phyloP scores from a whole-genome alignment of 2,113 vertebrate species.

The Platysternon megacephalum region DNA sequence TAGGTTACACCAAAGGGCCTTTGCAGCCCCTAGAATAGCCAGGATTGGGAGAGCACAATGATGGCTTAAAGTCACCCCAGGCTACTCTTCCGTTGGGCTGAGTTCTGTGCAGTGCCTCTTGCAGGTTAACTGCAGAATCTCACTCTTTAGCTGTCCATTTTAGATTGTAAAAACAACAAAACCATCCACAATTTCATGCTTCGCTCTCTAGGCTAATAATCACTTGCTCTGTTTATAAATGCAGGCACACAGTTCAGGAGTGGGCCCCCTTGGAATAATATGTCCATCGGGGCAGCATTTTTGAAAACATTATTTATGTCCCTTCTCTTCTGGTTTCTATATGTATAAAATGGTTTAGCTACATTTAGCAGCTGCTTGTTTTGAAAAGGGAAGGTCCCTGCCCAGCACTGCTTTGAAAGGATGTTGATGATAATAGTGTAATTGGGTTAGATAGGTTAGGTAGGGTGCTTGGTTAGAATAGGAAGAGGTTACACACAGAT shows the following conservation, averaged over 20 bases:
- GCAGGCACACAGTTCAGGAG: neutral
- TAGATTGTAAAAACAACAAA: neutral
- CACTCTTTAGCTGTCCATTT: neutral
- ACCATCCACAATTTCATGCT: neutral
- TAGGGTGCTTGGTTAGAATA: neutral
- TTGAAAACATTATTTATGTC: neutral
- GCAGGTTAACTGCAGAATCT: neutral
- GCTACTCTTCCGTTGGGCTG: neutral
- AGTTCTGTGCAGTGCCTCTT: neutral
- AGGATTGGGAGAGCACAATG: neutral
- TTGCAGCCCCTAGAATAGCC: neutral
- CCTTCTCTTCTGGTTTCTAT: neutral
- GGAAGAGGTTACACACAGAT: neutral
- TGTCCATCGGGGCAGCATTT: neutral
- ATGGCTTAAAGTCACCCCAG: neutral
- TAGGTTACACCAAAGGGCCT: neutral
- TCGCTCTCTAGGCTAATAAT: neutral
- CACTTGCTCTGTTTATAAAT: neutral
- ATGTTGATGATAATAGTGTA: neutral
- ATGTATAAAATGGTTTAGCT: neutral
- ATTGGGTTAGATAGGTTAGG: neutral
- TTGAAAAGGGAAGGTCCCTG: neutral
- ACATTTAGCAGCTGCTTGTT: neutral
- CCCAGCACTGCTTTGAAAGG: neutral
- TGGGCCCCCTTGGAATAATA: neutral